These are phyloP conservation scores for Lasioglossum malachurum DNA, from an alignment of 2,888 invertebrate species.

Conservation along the genomic window DNA sequence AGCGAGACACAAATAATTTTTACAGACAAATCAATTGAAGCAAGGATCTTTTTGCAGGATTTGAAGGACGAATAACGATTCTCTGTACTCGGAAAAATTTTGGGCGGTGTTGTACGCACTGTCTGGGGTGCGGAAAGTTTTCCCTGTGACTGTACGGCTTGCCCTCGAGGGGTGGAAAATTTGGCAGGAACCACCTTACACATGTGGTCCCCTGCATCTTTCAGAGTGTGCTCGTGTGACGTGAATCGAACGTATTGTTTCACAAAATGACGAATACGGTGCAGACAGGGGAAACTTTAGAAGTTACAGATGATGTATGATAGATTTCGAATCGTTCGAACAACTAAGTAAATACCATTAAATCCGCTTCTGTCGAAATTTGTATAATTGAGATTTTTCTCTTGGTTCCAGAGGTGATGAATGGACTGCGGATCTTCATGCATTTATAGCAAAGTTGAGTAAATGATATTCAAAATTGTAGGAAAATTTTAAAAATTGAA, in stretches of 20 bases:
- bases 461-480: too few species aligned
- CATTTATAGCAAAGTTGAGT: too few species aligned
- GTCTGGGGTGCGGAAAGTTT: not conserved
- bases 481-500: too few species aligned
- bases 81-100: not conserved
- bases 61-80: not conserved
- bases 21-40: not conserved
- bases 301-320: not conserved
- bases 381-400: not conserved
- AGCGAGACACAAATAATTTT: too few species aligned
- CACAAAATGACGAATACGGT: not conserved
- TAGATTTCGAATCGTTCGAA: not conserved
- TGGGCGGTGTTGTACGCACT: conserved; percentile 3
- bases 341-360: not conserved
- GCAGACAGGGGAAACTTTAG: not conserved
- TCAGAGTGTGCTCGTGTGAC: conserved; percentile 16
- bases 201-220: conserved; percentile 36
- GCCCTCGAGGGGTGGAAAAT: conserved; percentile 52
- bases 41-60: not conserved
- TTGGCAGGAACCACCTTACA: conserved; percentile 42
- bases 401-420: not conserved
- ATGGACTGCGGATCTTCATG: too few species aligned
- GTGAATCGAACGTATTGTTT: not conserved
- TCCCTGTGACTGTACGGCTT: conserved; percentile 34
- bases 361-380: not conserved